Evolutionary conservation across 2,113 vertebrate species (phyloP).

Genomic region (Erythrolamprus reginae): DNA sequence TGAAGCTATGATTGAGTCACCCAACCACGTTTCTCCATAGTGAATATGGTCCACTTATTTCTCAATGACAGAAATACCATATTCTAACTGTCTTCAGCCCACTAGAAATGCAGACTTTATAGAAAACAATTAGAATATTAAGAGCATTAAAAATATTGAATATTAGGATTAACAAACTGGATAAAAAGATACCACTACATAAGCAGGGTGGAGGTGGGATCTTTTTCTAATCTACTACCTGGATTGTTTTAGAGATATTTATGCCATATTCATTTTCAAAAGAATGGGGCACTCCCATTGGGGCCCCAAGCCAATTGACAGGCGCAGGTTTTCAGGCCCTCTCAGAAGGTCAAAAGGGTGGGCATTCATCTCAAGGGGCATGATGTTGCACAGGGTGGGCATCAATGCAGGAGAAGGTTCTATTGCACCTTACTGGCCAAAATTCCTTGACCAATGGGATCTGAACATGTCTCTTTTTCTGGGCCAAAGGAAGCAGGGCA

Average conservation of each 20-base stretch:
- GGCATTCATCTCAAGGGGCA: background rate
- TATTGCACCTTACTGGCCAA: background rate
- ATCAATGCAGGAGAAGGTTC: background rate
- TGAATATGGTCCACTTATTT: background rate
- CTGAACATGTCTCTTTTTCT: background rate
- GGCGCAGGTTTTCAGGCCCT: background rate
- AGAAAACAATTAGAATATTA: background rate
- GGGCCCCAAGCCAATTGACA: background rate
- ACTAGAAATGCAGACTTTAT: background rate
- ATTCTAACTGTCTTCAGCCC: background rate
- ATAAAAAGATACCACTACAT: no score
- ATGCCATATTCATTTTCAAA: no score
- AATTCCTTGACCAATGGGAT: background rate
- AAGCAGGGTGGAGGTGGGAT: no score
- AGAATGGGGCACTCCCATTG: no score
- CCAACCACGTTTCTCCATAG: background rate
- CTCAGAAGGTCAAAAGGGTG: background rate
- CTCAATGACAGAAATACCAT: background rate
- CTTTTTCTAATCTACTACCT: no score
- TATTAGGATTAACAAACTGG: no score
- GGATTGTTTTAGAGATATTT: no score
- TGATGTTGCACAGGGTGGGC: background rate
- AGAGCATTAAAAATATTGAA: background rate
- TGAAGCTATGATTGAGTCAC: background rate
- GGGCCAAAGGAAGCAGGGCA: background rate